phyloP scores from a whole-genome alignment of 1,140 invertebrate genomes.

The Caenorhabditis briggsae region DNA sequence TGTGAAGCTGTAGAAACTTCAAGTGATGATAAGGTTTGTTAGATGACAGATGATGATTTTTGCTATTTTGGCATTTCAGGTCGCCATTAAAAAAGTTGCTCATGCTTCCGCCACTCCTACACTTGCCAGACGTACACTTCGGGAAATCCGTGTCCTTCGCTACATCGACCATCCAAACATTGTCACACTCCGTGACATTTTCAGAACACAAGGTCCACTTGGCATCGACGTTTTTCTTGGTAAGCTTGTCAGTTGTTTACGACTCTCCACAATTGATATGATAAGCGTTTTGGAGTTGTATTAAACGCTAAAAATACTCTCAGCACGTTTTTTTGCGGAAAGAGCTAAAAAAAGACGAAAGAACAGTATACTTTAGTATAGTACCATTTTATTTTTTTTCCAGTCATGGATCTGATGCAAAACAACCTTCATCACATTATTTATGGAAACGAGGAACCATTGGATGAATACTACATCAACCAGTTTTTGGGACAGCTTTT shows the following conservation, averaged over 20 bases:
- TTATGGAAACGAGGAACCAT: slow-evolving; percentile 79
- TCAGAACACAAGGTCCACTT: slow-evolving; percentile 73
- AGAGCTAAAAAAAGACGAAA: background rate
- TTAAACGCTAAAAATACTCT: slow-evolving; percentile 24
- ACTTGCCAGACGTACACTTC: slow-evolving; percentile 79
- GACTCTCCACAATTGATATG: slow-evolving; percentile 13
- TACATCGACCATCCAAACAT: slow-evolving; percentile 81
- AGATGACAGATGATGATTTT: background rate
- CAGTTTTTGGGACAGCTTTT: slow-evolving; percentile 80
- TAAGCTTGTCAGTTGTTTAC: slow-evolving; percentile 47
- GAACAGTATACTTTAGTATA: background rate
- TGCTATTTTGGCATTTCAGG: slow-evolving; percentile 67
- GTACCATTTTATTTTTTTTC: background rate
- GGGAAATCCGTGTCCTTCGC: slow-evolving; percentile 80
- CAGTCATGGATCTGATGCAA: slow-evolving; percentile 81
- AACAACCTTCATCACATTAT: slow-evolving; percentile 80
- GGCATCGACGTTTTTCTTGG: slow-evolving; percentile 79
- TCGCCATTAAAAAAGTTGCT: slow-evolving; percentile 81
- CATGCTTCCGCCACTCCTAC: slow-evolving; percentile 76
- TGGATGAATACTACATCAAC: slow-evolving; percentile 77
- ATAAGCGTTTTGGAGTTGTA: slow-evolving; percentile 25
- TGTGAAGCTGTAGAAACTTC: slow-evolving; percentile 79
- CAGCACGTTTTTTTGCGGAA: background rate
- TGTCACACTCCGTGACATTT: slow-evolving; percentile 79
- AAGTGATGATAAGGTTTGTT: slow-evolving; percentile 46